These are phyloP conservation scores for Clarias pachynema DNA, from an alignment of 2,797 vertebrate genomes.

Conservation along the genomic window DNA sequence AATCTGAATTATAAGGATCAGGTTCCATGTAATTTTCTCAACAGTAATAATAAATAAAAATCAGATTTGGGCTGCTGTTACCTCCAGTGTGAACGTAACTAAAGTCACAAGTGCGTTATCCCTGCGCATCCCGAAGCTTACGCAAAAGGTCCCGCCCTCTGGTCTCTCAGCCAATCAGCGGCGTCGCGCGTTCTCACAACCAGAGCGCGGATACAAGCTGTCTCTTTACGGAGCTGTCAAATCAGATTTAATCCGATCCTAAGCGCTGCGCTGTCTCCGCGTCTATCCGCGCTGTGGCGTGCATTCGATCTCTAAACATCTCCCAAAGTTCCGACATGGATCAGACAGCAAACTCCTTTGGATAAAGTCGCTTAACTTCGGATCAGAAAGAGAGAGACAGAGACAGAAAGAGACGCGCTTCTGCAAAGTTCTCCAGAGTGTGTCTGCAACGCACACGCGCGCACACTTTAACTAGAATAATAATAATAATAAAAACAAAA, in stretches of 20 bases:
- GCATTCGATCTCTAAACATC: background rate
- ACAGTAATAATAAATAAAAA: too few relatives aligned
- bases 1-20: too few relatives aligned
- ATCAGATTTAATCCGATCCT: slow-evolving; percentile 83
- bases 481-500: background rate
- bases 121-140: background rate
- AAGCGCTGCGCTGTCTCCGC: slow-evolving; percentile 70
- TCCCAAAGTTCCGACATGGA: slow-evolving; percentile 54
- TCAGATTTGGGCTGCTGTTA: too few relatives aligned
- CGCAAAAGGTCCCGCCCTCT: slow-evolving; percentile 62
- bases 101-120: background rate
- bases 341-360: slow-evolving; percentile 47
- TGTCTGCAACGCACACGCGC: background rate
- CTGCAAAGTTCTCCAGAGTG: slow-evolving; percentile 66
- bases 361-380: slow-evolving; percentile 39
- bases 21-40: too few relatives aligned
- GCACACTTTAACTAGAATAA: background rate
- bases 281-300: slow-evolving; percentile 60
- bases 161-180: slow-evolving; percentile 60
- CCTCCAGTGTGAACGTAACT: too few relatives aligned
- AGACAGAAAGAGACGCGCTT: slow-evolving; percentile 32
- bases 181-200: background rate
- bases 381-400: background rate
- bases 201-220: slow-evolving; percentile 61
- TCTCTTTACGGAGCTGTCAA: slow-evolving; percentile 79